Conservation (phyloP, 2,888 invertebrate genomes). For the Ephialtes manifestator region DNA sequence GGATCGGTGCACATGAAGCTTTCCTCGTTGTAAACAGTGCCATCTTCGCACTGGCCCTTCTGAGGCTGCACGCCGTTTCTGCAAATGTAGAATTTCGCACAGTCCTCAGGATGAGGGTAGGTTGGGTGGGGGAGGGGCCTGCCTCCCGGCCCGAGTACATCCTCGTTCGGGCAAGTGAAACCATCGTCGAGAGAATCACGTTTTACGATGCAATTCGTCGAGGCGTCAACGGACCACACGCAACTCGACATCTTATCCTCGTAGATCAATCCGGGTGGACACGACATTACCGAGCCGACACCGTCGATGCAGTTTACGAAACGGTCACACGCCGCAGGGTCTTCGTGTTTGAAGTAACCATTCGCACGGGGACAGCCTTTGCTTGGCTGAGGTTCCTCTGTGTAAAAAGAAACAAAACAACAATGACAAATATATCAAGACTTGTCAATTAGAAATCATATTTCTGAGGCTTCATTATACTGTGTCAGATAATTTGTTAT, state of each 20-base stretch:
- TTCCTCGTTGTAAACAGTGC: conserved; percentile 93
- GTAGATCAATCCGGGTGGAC: conserved; percentile 92
- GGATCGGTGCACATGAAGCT: conserved; percentile 92
- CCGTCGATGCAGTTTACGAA: conserved; percentile 94
- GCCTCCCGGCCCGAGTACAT: conserved; percentile 90
- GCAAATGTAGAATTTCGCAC: conserved; percentile 94
- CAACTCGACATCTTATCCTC: conserved; percentile 91
- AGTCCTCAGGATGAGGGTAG: conserved; percentile 93
- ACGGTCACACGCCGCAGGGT: conserved; percentile 91
- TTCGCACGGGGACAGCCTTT: conserved; percentile 92
- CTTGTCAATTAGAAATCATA: no score
- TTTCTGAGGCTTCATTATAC: no score
- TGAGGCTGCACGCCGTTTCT: conserved; percentile 92
- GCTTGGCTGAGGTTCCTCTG: conserved; percentile 92
- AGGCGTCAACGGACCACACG: conserved; percentile 91
- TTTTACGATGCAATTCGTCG: conserved; percentile 87
- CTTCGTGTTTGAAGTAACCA: conserved; percentile 92
- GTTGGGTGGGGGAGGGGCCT: conserved; percentile 92
- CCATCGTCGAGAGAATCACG: conserved; percentile 91
- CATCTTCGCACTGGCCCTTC: conserved; percentile 91
- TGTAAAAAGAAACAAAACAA: conserved; percentile 26
- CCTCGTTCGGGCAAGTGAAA: conserved; percentile 92
- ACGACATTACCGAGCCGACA: conserved; percentile 89
- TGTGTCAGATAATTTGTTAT: background rate
- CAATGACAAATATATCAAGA: no score